A percentile compares a stretch with the other conserved stretches of the same genome.
Conservation (phyloP, 2,888 invertebrate genomes). For the Zhengitettix transpicula region DNA sequence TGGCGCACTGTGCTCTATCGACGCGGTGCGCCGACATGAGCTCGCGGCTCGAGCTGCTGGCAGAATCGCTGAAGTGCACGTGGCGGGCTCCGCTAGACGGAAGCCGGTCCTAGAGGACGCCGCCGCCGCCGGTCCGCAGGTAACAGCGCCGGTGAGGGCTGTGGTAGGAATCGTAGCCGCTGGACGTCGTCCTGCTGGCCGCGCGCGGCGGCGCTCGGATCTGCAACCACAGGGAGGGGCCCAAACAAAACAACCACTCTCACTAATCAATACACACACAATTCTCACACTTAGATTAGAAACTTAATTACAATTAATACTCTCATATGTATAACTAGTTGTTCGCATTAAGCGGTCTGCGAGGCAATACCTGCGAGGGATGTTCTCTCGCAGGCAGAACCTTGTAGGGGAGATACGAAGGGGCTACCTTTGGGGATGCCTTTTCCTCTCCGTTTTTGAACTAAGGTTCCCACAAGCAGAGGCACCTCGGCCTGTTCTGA, state of each 20-base stretch:
- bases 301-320: too few species aligned
- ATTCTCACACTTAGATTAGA: too few species aligned
- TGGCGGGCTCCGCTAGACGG: background rate
- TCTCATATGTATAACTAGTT: too few species aligned
- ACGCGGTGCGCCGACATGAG: background rate
- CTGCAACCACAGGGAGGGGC: slow-evolving; percentile 14
- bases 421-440: too few species aligned
- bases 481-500: too few species aligned
- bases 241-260: background rate
- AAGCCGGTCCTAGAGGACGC: background rate
- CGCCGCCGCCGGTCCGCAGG: slow-evolving; percentile 11
- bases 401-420: too few species aligned
- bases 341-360: too few species aligned
- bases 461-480: too few species aligned
- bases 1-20: background rate
- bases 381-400: too few species aligned
- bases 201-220: slow-evolving; percentile 14
- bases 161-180: slow-evolving; percentile 23
- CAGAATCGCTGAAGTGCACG: background rate
- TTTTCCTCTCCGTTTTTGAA: too few species aligned
- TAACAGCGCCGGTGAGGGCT: slow-evolving; percentile 21
- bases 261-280: background rate
- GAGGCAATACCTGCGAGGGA: too few species aligned
- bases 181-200: slow-evolving; percentile 18
- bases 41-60: background rate